Conservation (phyloP, 1,140 invertebrate species). For the Halyomorpha halys region DNA sequence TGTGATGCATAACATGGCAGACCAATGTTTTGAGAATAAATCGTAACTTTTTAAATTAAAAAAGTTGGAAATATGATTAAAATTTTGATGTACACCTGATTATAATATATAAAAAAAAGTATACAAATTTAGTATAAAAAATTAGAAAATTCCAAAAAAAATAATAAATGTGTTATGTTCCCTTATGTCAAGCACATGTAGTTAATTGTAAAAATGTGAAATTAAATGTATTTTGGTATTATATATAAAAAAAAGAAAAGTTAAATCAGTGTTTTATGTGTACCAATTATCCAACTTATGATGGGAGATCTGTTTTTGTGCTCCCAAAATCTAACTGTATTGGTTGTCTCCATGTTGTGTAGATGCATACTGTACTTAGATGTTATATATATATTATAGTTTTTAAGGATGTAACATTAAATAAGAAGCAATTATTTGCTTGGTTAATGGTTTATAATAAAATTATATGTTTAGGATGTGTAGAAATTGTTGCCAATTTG, state of each 20-base stretch:
- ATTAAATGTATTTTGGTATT: conserved; percentile 24
- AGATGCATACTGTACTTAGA: conserved; percentile 23
- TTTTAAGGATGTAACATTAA: conserved; percentile 15
- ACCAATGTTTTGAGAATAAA: conserved; percentile 14
- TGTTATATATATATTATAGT: conserved; percentile 25
- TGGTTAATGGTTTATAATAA: conserved; percentile 25
- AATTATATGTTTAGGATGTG: conserved; percentile 29
- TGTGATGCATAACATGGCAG: conserved; percentile 27
- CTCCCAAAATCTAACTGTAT: conserved; percentile 4
- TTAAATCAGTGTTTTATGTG: conserved; percentile 23
- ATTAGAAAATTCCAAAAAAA: background rate
- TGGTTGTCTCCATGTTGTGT: conserved; percentile 26
- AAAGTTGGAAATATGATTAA: conserved; percentile 11
- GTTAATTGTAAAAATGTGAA: conserved; percentile 16
- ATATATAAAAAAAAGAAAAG: background rate
- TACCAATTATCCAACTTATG: conserved; percentile 6
- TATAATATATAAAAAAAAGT: conserved; percentile 7
- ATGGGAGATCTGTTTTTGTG: background rate
- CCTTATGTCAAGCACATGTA: conserved; percentile 17
- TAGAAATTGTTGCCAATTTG: conserved; percentile 30
- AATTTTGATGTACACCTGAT: conserved; percentile 4
- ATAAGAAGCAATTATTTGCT: conserved; percentile 27
- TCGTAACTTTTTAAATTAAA: conserved; percentile 5
- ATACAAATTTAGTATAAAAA: background rate
- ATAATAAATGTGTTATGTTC: conserved; percentile 4